Evolutionary conservation across 2,888 invertebrate genomes (phyloP), one percentile per base, ranked within the genome.

Genomic region (Listrodromus nycthemerus): DNA sequence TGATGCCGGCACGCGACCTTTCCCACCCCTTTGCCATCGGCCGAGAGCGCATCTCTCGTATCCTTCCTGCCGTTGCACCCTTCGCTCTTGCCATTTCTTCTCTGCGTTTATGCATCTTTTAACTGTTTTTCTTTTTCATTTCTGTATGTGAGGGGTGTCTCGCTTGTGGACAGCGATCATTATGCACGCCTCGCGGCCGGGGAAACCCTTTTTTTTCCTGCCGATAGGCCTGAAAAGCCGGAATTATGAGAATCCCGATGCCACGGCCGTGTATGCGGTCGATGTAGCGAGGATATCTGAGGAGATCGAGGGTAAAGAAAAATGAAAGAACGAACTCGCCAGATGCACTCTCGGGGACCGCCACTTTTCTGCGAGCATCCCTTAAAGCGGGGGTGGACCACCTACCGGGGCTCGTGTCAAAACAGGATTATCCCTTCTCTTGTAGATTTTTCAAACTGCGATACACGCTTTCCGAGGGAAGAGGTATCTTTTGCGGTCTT

Each of bases 1-100:
- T 91, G 91, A 89, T 90, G 88, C 87, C 86, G 91, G 92, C 92
- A 92, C 91, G 91, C 91, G 91, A 90, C 89, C 85, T 83, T 82
- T 82, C 83, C 80, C 83, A 81, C 84, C 78, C 78, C 69, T 83
- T 79, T 76, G 19, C 67, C 55, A 7, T 61, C 41, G 58, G n/a
- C 74, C 76, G 67, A 82, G 82, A 84, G 75, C 81, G 70, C 81
- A 63, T 63, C 69, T 24, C 41, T 74, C 52, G 63, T 48, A 70
- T 78, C 41, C 55, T 73, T 61, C 73, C 58, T 41, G 16, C 13
- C 48, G 30, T 30, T 45, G 52, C 55, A 52, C 41, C 74, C 52
- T 77, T 65, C 45, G 7, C 45, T 48, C 48, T 75, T 52, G 24
- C 70, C 19, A 48, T 71, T 63, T 70, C 74, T 58, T 50, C 67